phyloP scores from a whole-genome alignment of 2,113 vertebrate genomes.

The Oostethus manadensis region DNA sequence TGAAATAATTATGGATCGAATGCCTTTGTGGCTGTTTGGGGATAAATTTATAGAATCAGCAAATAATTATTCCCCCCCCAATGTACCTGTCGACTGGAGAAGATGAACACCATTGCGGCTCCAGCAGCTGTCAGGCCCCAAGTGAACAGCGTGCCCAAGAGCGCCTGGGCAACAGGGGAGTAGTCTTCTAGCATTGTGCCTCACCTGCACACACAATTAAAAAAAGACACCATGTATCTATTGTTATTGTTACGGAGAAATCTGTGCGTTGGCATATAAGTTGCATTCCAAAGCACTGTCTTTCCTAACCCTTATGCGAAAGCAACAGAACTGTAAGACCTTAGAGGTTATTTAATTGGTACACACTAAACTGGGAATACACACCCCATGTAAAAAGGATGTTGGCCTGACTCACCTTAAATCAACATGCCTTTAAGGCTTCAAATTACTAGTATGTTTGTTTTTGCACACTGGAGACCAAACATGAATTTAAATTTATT shows the following conservation, averaged over 20 bases:
- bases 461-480: conserved; percentile 6
- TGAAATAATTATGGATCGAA: too few species aligned
- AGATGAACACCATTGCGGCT: conserved; percentile 87
- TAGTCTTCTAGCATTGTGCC: conserved; percentile 81
- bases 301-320: background rate
- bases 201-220: conserved; percentile 32
- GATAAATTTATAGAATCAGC: too few species aligned
- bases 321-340: background rate
- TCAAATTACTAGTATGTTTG: background rate
- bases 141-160: conserved; percentile 88
- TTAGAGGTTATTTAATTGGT: background rate
- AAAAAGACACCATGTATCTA: background rate
- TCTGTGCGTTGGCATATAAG: background rate
- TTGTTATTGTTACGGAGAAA: background rate
- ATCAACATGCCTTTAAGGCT: conserved; percentile 6
- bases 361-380: background rate
- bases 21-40: too few species aligned
- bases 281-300: too few species aligned
- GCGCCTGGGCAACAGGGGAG: conserved; percentile 79
- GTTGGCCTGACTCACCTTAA: conserved; percentile 3
- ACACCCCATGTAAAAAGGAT: background rate
- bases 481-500: conserved; percentile 21
- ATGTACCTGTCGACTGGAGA: conserved; percentile 82
- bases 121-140: conserved; percentile 92
- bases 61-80: too few species aligned